Evolutionary conservation across 2,113 vertebrate genomes (phyloP).

Genomic region (Silurus meridionalis): DNA sequence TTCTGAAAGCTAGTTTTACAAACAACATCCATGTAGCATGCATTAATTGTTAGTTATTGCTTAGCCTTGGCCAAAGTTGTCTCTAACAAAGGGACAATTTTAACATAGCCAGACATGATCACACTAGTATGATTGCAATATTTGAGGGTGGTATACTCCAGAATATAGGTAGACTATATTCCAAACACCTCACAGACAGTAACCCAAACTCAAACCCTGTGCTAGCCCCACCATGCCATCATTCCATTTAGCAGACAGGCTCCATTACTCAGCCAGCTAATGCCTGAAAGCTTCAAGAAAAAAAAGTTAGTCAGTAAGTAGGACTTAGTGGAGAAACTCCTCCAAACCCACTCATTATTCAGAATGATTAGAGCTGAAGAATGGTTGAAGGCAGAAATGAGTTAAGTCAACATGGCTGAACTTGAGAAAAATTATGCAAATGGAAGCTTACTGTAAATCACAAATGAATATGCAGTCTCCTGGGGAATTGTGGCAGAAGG

Average conservation of each 20-base stretch:
- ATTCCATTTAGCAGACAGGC: constrained; percentile 13
- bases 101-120: background rate
- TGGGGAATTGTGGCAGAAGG: background rate
- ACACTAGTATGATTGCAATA: background rate
- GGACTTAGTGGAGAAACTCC: constrained; percentile 35
- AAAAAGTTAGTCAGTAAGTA: constrained; percentile 12
- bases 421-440: background rate
- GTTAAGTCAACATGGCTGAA: background rate
- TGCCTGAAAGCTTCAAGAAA: background rate
- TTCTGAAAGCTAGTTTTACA: background rate
- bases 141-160: no score
- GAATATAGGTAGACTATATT: background rate
- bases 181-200: background rate
- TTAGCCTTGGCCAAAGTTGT: background rate
- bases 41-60: background rate
- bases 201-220: background rate
- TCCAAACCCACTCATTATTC: constrained; percentile 23
- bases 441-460: constrained; percentile 1
- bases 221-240: background rate
- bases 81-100: background rate
- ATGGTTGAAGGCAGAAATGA: constrained; percentile 4
- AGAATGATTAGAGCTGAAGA: background rate
- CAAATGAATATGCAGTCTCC: background rate
- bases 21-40: constrained; percentile 4
- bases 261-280: constrained; percentile 24